Conservation (phyloP, 2,113 vertebrate genomes). For the Motacilla alba region DNA sequence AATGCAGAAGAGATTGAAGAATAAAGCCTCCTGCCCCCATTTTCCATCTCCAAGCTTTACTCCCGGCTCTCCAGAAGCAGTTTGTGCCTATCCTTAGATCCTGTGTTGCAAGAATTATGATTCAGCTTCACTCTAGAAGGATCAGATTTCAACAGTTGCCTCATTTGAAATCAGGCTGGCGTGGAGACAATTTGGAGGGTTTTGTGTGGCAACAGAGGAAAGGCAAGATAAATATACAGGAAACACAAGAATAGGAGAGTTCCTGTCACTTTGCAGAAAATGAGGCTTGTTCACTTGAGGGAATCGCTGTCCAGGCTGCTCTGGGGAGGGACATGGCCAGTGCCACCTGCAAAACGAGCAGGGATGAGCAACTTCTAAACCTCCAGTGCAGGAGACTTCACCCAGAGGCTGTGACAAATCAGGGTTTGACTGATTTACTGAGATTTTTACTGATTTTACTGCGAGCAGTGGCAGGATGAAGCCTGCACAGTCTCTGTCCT, state of each 20-base stretch:
- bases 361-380: neutral
- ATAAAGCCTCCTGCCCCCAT: neutral
- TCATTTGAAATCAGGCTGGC: constrained; percentile 34
- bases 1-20: neutral
- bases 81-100: neutral
- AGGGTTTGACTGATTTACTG: neutral
- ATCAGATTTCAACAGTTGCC: constrained; percentile 49
- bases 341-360: neutral
- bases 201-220: constrained; percentile 22
- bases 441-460: neutral
- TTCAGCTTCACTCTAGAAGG: constrained; percentile 34
- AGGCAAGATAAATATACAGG: constrained; percentile 13
- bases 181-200: neutral
- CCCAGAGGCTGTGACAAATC: neutral
- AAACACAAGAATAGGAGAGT: neutral
- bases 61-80: neutral
- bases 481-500: neutral
- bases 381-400: neutral
- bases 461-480: neutral
- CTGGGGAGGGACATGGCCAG: neutral
- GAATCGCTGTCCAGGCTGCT: neutral
- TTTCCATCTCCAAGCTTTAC: neutral
- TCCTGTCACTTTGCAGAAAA: neutral
- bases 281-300: neutral
- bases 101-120: constrained; percentile 33